Evolutionary conservation across 2,797 vertebrate genomes (phyloP).

Genomic region (Hapalemur alaotrensis): DNA sequence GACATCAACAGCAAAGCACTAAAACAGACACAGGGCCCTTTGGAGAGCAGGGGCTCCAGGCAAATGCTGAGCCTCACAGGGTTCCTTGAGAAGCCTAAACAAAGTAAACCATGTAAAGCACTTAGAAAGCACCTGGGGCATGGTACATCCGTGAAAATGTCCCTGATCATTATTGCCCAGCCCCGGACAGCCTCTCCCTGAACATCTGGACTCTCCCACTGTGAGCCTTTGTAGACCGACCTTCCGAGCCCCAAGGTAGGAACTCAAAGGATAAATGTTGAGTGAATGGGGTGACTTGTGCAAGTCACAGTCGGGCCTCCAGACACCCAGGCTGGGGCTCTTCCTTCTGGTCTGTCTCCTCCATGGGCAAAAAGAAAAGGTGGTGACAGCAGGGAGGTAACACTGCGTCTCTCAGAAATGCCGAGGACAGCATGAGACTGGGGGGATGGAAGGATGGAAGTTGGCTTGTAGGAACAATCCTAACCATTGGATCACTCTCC

Average conservation of each 20-base stretch:
- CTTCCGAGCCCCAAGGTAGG: background rate
- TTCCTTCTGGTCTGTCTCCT: background rate
- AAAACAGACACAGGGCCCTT: background rate
- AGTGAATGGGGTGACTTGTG: background rate
- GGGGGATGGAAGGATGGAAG: background rate
- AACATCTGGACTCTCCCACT: background rate
- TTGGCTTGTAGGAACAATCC: background rate
- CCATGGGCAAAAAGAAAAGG: background rate
- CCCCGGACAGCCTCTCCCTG: background rate
- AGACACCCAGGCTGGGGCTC: background rate
- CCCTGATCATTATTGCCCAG: background rate
- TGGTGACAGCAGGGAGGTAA: background rate
- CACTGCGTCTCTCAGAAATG: background rate
- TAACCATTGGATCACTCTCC: background rate
- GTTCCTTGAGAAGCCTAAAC: background rate
- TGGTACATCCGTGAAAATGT: background rate
- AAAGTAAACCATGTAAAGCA: background rate
- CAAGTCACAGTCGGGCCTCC: background rate
- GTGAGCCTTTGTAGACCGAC: background rate
- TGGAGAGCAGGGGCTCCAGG: accelerated
- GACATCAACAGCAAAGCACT: background rate
- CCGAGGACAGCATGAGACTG: background rate
- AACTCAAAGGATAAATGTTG: background rate
- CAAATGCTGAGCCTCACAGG: background rate
- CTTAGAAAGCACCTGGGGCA: background rate